Base-by-base conservation (phyloP, 53 echinoderm and acorn worm species). In the Luidia sarsii region DNA sequence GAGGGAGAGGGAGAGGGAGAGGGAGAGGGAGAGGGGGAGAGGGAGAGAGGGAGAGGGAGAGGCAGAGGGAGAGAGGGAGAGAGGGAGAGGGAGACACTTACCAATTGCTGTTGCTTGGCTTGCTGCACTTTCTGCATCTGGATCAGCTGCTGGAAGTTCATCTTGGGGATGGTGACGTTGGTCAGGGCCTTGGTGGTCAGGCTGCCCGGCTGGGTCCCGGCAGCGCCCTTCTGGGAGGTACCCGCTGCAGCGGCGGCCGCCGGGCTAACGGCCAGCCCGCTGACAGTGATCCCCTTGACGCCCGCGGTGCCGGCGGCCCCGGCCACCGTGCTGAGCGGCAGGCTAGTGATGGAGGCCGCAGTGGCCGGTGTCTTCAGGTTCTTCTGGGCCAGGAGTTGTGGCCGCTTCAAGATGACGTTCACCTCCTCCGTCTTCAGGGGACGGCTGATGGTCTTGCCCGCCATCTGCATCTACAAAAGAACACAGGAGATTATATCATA, bases 101-200 rank as follows among this genome's bases (percentile, higher is more conserved):
- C 94, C 90, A 90, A 83, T 70, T 94, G 91, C 61, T 90, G 90
- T 37, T 89, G 87, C 69, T 94, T 77, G 74, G 74, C 39, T 57
- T 74, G 74, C 25, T 74, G 39, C 7, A 82, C 55, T 55, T 83
- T 92, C 34, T 88, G 91, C 89, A 95, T 87, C 80, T 91, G 84
- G 1, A 89, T 57, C 8, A 94, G 74, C 87, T 99, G 99, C 22
- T 91, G 94, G 23, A 91, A 87, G 87, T 91, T 91, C 52, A 92
- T 75, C 64, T 97, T 90, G 5, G 81, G 72, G 27, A 64, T 71
- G 27, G 64, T 71, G 10, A 88, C 90, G 50, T 90, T 83, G 52
- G 94, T 91, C 57, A 91, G 69, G 8, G 91, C 79, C 80, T 91
- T 94, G 83, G 88, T 83, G 31, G 90, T 74, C 0, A 87, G 73